phyloP scores from a whole-genome alignment of 2,888 invertebrate genomes.

The Agriopis aurantiaria region DNA sequence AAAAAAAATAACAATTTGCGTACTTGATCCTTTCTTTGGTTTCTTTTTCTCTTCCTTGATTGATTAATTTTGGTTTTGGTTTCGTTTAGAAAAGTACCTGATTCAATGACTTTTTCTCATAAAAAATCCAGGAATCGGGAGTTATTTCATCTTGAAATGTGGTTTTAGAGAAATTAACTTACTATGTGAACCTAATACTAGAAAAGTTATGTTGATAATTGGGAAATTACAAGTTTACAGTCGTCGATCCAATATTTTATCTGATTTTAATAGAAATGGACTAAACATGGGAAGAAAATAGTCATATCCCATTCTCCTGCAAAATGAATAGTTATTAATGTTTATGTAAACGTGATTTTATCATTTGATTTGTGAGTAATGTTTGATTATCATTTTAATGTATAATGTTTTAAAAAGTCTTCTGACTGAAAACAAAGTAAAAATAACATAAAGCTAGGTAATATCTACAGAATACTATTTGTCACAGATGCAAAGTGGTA shows the following conservation, averaged over 20 bases:
- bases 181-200: background rate
- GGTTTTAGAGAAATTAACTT: conserved; percentile 30
- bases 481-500: conserved; percentile 44
- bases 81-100: conserved; percentile 61
- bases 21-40: background rate
- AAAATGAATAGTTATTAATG: conserved; percentile 6
- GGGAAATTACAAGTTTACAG: conserved; percentile 23
- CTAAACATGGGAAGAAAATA: conserved; percentile 41
- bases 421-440: conserved; percentile 42
- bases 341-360: conserved; percentile 14
- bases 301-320: conserved; percentile 44
- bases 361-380: conserved; percentile 11
- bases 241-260: background rate
- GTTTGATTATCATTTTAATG: conserved; percentile 1
- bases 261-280: conserved; percentile 33
- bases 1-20: background rate
- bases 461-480: conserved; percentile 49
- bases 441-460: conserved; percentile 34
- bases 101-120: conserved; percentile 75
- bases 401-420: conserved; percentile 24
- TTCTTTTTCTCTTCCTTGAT: conserved; percentile 25
- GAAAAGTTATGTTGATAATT: conserved; percentile 9
- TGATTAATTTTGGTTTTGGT: conserved; percentile 56
- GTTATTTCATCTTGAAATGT: conserved; percentile 45
- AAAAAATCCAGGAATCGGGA: conserved; percentile 80